A percentile compares a stretch with the other conserved stretches of the same genome.
phyloP scores from a whole-genome alignment of 1,140 invertebrate genomes.

The Oryctes rhinoceros region DNA sequence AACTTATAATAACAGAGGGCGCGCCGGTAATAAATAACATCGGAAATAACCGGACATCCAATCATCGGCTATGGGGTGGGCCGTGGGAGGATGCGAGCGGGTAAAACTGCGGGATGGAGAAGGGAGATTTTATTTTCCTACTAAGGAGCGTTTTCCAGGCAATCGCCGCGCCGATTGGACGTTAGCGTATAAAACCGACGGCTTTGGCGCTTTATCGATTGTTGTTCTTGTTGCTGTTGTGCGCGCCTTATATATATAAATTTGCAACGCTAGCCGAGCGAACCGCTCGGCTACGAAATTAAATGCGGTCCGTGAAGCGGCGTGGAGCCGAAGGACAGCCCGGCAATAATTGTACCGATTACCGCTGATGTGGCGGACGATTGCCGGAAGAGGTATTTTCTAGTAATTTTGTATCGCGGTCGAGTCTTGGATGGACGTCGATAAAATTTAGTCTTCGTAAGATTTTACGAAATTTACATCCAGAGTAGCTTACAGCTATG shows the following conservation, averaged over 20 bases:
- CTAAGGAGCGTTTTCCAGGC: background rate
- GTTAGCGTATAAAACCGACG: slow-evolving; percentile 11
- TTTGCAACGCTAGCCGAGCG: background rate
- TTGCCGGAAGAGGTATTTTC: background rate
- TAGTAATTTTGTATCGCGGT: background rate
- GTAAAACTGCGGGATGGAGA: too few species aligned
- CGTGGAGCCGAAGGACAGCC: background rate
- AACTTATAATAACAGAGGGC: slow-evolving; percentile 26
- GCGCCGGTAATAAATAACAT: slow-evolving; percentile 4
- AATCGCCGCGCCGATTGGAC: slow-evolving; percentile 5
- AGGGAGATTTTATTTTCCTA: background rate
- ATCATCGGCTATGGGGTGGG: background rate
- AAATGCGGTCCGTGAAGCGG: slow-evolving; percentile 3
- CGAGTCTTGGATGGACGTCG: too few species aligned
- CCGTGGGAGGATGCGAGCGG: background rate
- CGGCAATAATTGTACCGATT: slow-evolving; percentile 17
- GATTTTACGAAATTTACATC: too few species aligned
- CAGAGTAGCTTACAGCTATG: too few species aligned
- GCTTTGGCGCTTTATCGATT: slow-evolving; percentile 1
- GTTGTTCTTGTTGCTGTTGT: background rate
- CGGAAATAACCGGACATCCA: slow-evolving; percentile 29
- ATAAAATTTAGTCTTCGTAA: too few species aligned
- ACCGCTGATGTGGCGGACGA: background rate
- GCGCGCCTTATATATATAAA: background rate
- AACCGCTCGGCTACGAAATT: background rate